These are phyloP conservation scores for Andricus grossulariae DNA, from an alignment of 1,140 invertebrate species.

Conservation along the genomic window DNA sequence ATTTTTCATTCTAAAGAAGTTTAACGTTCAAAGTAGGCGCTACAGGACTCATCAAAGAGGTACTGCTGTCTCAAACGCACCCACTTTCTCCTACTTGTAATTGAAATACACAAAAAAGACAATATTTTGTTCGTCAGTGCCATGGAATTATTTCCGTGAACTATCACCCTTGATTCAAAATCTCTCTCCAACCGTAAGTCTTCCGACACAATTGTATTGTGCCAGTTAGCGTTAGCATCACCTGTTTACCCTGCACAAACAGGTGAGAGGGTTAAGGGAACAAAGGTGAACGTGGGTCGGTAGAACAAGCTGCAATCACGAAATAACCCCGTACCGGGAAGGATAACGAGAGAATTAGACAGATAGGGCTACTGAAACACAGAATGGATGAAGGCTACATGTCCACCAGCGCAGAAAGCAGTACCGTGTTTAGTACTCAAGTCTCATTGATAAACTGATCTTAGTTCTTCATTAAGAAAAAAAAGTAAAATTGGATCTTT, in stretches of 20 bases:
- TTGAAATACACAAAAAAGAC: neutral
- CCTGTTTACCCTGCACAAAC: slow-evolving; percentile 63
- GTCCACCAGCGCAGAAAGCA: neutral
- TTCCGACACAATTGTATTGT: neutral
- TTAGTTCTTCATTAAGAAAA: neutral
- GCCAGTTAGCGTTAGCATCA: slow-evolving; percentile 42
- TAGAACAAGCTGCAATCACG: slow-evolving; percentile 56
- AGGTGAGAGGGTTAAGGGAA: slow-evolving; percentile 51
- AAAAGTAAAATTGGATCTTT: no score
- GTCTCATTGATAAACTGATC: neutral
- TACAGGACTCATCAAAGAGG: no score
- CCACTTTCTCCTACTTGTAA: neutral
- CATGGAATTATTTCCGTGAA: neutral
- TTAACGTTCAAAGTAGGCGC: no score
- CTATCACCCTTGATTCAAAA: neutral
- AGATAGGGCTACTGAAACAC: slow-evolving; percentile 48
- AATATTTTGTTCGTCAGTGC: no score
- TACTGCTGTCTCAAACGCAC: neutral
- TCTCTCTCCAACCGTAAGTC: neutral
- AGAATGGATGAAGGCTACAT: slow-evolving; percentile 36
- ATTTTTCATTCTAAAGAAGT: no score
- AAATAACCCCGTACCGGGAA: slow-evolving; percentile 47
- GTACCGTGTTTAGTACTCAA: neutral
- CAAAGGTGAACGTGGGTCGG: slow-evolving; percentile 37
- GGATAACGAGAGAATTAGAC: slow-evolving; percentile 57